phyloP scores from a whole-genome alignment of 2,113 vertebrate species.

The Eulemur rufifrons region DNA sequence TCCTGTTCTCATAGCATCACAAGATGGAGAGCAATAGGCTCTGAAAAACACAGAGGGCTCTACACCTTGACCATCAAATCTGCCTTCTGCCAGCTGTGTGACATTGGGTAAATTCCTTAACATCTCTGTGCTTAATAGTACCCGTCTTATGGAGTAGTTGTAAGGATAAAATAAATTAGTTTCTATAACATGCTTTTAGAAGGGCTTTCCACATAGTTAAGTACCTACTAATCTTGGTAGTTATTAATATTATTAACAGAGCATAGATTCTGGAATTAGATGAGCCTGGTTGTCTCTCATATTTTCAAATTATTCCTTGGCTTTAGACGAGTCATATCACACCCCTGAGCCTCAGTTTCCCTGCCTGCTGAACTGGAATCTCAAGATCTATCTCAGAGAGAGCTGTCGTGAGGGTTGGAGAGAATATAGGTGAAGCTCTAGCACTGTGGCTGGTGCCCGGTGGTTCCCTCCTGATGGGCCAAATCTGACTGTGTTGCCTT shows the following conservation, averaged over 20 bases:
- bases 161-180: background rate
- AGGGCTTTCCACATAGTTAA: background rate
- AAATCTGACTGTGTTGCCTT: background rate
- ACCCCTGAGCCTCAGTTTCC: background rate
- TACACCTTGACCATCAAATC: background rate
- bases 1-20: background rate
- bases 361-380: background rate
- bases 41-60: rapidly evolving
- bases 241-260: background rate
- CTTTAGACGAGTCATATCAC: background rate
- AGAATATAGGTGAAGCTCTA: background rate
- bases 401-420: background rate
- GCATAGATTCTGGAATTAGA: background rate
- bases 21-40: background rate
- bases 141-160: background rate
- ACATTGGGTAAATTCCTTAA: background rate
- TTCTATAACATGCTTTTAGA: background rate
- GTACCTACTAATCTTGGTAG: background rate
- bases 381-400: background rate
- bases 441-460: background rate
- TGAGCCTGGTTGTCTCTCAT: background rate
- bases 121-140: background rate
- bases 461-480: background rate
- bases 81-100: background rate
- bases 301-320: background rate